Evolutionary conservation across 2,113 vertebrate species (phyloP).

Genomic region (Lanius ludovicianus): DNA sequence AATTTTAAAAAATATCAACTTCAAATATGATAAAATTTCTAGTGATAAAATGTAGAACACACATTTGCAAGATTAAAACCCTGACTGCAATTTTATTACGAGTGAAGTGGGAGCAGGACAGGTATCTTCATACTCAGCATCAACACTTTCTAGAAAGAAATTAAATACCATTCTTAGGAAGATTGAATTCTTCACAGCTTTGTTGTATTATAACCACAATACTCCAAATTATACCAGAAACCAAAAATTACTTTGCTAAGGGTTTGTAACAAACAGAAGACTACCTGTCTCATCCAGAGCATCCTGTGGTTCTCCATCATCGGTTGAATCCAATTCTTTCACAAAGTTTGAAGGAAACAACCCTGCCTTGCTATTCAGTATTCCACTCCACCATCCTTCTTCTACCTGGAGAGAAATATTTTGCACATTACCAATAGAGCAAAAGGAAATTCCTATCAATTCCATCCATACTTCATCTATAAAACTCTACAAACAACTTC

Average conservation of each 20-base stretch:
- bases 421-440: neutral
- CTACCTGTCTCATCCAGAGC: slow-evolving; percentile 82
- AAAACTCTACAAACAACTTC: neutral
- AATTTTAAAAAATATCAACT: neutral
- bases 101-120: neutral
- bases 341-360: slow-evolving; percentile 96
- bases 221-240: neutral
- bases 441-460: neutral
- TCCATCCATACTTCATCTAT: neutral
- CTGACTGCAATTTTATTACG: neutral
- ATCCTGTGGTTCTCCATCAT: slow-evolving; percentile 81
- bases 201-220: neutral
- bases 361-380: slow-evolving; percentile 81
- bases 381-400: slow-evolving; percentile 96
- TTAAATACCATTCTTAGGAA: neutral
- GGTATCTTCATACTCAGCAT: neutral
- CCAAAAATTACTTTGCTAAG: neutral
- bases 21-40: neutral
- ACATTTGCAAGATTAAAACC: neutral
- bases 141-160: neutral
- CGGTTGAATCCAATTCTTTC: slow-evolving; percentile 83
- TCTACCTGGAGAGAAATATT: slow-evolving; percentile 81
- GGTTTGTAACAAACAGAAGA: neutral
- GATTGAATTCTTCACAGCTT: neutral
- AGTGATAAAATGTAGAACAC: neutral